Base-by-base conservation (phyloP, 2,113 vertebrate genomes). In the Bothrops jararaca region DNA sequence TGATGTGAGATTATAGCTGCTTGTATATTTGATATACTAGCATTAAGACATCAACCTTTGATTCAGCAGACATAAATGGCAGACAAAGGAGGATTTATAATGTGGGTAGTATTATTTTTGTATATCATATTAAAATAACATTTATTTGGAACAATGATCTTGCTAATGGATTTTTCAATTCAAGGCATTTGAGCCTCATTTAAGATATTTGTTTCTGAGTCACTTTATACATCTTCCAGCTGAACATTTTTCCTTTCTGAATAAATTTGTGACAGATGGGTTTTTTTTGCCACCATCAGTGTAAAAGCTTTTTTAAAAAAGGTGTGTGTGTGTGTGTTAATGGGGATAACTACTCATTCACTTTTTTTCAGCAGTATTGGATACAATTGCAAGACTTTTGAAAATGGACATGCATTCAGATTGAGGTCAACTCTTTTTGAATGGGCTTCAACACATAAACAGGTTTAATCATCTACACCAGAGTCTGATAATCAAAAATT, bases 121-220 rank as follows among this genome's bases (percentile, higher is more conserved):
- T 60, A 88, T 52, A 45, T 50, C 20, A 12, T 22, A 48, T 48
- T 93, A 86, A 91, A 91, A 91, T 48, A 80, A 53, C 58, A 48
- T 39, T 74, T 58, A 88, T 88, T 48, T n/a, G 39, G 20, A 89
- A 57, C 24, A 57, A 26, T 23, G 53, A 42, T n/a, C 34, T n/a
- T 92, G 52, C 52, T 50, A 89, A 92, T 89, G 24, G 13, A 57
- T 92, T 89, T 92, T 92, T 92, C 24, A 56, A 52, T 89, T 53
- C 50, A 24, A 64, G 57, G 10, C 45, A 26, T 29, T 52, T 90
- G 89, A n/a, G 52, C 29, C 80, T 86, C 50, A 52, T 53, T 85
- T 64, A 91, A 86, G 26, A 34, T 89, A 56, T 89, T 89, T 39
- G 45, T 45, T 92, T 92, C 52, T 92, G 50, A 92, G 48, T 88